A percentile compares a stretch with the other conserved stretches of the same genome.
Conservation (phyloP, 2,888 invertebrate genomes). For the Parnassius smintheus region DNA sequence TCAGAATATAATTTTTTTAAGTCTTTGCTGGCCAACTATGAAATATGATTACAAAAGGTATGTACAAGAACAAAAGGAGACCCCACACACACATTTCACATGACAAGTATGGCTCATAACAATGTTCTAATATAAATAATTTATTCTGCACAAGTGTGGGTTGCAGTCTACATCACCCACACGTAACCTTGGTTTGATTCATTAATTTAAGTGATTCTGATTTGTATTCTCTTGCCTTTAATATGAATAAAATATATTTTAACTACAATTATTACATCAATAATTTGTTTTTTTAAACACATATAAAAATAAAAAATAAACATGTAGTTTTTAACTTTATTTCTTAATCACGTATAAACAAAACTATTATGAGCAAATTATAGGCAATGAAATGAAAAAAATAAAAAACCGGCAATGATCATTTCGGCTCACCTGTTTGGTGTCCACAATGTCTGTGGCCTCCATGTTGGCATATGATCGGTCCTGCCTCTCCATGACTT, state of each 20-base stretch:
- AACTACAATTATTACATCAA: background rate
- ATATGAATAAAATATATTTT: background rate
- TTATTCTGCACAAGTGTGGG: constrained; percentile 75
- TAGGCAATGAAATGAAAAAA: constrained; percentile 54
- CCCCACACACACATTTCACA: constrained; percentile 51
- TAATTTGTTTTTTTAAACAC: background rate
- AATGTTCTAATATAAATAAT: constrained; percentile 69
- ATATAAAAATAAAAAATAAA: too few relatives aligned
- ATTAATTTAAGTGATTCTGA: constrained; percentile 50
- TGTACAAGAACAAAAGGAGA: constrained; percentile 46
- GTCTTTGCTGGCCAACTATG: constrained; percentile 29
- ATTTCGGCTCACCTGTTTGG: constrained; percentile 82
- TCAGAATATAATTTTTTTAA: background rate
- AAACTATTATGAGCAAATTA: constrained; percentile 19
- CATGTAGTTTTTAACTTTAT: too few relatives aligned
- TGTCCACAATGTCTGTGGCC: constrained; percentile 82
- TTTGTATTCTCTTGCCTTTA: constrained; percentile 22
- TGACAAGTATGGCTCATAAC: constrained; percentile 65
- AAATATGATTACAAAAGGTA: constrained; percentile 36
- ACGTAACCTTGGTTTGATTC: constrained; percentile 64
- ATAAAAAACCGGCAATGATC: constrained; percentile 69
- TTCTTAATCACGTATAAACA: too few relatives aligned
- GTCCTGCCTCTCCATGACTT: constrained; percentile 74
- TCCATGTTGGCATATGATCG: constrained; percentile 82
- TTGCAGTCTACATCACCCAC: constrained; percentile 68